phyloP scores from a whole-genome alignment of 2,888 invertebrate genomes.

The Hydraecia micacea region DNA sequence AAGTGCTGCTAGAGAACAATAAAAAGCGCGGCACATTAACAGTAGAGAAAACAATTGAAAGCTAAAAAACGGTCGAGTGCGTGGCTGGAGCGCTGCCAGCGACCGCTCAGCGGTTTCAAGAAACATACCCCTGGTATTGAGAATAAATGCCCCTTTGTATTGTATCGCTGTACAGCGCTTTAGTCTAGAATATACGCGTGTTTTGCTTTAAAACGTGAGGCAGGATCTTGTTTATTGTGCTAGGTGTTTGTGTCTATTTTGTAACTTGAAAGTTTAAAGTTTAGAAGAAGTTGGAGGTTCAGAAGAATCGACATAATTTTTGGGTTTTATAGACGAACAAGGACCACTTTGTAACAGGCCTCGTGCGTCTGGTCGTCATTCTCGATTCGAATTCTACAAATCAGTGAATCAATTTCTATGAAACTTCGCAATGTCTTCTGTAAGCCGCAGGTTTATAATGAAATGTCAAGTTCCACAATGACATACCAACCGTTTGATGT shows the following conservation, averaged over 20 bases:
- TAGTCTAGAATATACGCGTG: constrained; percentile 35
- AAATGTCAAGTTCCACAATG: not conserved
- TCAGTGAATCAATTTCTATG: not conserved
- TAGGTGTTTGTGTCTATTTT: constrained; percentile 16
- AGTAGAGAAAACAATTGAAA: constrained; percentile 65
- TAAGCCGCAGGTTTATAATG: not conserved
- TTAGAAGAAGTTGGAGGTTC: too few species aligned
- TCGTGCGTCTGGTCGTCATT: not conserved
- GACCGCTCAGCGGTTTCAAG: constrained; percentile 50
- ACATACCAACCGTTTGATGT: not conserved
- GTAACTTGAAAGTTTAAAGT: not conserved
- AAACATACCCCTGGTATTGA: constrained; percentile 55
- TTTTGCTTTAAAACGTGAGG: constrained; percentile 32
- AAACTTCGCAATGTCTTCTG: not conserved
- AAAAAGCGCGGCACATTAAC: constrained; percentile 59
- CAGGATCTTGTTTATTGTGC: constrained; percentile 22
- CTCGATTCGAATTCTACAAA: not conserved
- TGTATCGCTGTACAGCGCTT: constrained; percentile 40
- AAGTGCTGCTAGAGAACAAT: constrained; percentile 56
- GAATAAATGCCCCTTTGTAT: constrained; percentile 59
- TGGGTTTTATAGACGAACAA: not conserved
- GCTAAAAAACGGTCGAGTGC: constrained; percentile 63
- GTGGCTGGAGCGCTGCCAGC: constrained; percentile 62
- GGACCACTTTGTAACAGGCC: not conserved
- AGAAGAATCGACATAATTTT: not conserved